These are phyloP conservation scores for Teleopsis dalmanni DNA, from an alignment of 1,140 invertebrate species.

Conservation along the genomic window DNA sequence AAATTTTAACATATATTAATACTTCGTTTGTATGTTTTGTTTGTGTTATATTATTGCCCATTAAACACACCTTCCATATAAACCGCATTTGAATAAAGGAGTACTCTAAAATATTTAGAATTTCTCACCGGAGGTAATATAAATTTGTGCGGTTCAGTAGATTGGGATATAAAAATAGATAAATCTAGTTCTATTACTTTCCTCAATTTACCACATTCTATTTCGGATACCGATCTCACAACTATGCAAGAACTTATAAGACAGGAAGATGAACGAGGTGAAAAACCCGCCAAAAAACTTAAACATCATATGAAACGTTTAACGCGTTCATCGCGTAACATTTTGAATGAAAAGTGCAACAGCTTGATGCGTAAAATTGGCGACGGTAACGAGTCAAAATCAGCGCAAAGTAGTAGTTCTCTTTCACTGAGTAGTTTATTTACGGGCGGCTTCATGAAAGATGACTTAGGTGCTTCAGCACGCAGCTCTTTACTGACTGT, in stretches of 20 bases:
- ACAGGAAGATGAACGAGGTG: slow-evolving; percentile 51
- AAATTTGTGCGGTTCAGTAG: neutral
- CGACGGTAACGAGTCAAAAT: slow-evolving; percentile 11
- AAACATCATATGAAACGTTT: slow-evolving; percentile 50
- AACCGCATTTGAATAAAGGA: too few relatives aligned
- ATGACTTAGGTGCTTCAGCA: neutral
- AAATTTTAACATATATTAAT: too few relatives aligned
- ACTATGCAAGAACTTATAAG: slow-evolving; percentile 44
- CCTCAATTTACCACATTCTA: slow-evolving; percentile 30
- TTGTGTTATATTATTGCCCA: too few relatives aligned
- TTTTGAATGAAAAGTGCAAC: slow-evolving; percentile 48
- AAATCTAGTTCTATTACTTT: slow-evolving; percentile 17
- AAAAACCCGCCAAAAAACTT: slow-evolving; percentile 45
- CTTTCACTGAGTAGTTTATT: slow-evolving; percentile 8
- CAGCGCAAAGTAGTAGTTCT: slow-evolving; percentile 8
- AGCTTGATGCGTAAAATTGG: slow-evolving; percentile 40
- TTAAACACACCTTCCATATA: too few relatives aligned
- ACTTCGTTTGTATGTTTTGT: neutral
- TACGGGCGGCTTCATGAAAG: neutral
- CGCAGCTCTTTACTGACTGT: neutral
- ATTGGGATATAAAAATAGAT: slow-evolving; percentile 2
- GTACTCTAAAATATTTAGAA: slow-evolving; percentile 18
- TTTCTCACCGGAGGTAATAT: slow-evolving; percentile 12
- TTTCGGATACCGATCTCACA: slow-evolving; percentile 27
- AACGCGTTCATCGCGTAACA: slow-evolving; percentile 49